These are phyloP conservation scores for Fragum fragum DNA, from an alignment of 2,888 invertebrate genomes.

Conservation along the genomic window DNA sequence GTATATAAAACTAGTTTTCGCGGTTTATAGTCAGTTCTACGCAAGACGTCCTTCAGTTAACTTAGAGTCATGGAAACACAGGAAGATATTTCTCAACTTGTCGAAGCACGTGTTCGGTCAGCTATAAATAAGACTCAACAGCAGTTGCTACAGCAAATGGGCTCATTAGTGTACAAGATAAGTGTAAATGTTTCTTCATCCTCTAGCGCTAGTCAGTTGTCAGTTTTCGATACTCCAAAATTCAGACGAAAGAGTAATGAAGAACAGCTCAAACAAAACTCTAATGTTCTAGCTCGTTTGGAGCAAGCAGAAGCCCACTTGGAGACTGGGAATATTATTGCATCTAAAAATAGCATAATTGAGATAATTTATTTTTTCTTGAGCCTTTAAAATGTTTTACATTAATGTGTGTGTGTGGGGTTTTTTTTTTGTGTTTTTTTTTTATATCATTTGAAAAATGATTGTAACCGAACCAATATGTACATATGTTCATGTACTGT, in stretches of 20 bases:
- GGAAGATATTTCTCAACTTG: not conserved
- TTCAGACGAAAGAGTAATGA: slow-evolving; percentile 18
- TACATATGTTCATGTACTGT: not conserved
- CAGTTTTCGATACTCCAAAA: not conserved
- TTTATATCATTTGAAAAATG: not conserved
- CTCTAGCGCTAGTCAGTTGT: not conserved
- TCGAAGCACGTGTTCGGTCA: not conserved
- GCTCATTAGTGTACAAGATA: not conserved
- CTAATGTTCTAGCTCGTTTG: slow-evolving; percentile 1
- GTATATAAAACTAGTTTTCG: too few relatives aligned
- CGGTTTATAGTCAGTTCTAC: too few relatives aligned
- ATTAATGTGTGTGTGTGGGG: not conserved
- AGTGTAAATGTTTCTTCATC: not conserved
- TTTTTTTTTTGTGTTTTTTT: too few relatives aligned
- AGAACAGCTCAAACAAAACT: slow-evolving; percentile 3
- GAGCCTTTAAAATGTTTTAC: not conserved
- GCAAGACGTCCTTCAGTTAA: too few relatives aligned
- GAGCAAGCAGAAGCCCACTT: not conserved
- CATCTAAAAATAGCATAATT: not conserved
- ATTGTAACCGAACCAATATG: too few relatives aligned
- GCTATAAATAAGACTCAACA: not conserved
- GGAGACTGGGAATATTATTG: not conserved
- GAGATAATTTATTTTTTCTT: not conserved
- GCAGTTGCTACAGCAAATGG: not conserved
- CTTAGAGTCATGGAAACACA: too few relatives aligned